These are phyloP conservation scores for Upupa epops DNA, from an alignment of 2,113 vertebrate species.

Conservation along the genomic window DNA sequence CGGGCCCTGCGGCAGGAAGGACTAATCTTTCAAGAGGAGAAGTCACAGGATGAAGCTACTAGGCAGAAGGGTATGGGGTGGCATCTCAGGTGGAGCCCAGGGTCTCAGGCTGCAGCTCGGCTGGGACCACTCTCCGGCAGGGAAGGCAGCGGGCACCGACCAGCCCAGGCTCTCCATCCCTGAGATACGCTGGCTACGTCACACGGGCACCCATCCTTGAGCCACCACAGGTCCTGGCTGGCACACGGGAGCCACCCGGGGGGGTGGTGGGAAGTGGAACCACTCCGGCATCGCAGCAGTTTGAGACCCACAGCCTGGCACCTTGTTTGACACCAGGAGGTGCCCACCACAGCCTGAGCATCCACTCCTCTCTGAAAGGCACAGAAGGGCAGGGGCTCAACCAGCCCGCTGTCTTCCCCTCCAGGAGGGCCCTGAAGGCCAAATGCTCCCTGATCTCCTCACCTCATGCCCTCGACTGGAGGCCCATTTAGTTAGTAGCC, in stretches of 20 bases:
- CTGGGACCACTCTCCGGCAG: neutral
- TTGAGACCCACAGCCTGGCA: neutral
- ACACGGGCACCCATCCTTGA: neutral
- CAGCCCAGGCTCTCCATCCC: neutral
- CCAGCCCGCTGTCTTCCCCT: too few species aligned
- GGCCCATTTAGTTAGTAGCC: neutral
- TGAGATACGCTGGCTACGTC: neutral
- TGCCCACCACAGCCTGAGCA: neutral
- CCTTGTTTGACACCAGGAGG: neutral
- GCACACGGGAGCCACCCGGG: neutral
- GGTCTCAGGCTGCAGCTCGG: neutral
- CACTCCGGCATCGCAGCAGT: neutral
- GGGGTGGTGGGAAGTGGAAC: neutral
- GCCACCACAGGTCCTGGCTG: neutral
- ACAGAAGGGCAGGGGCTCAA: too few species aligned
- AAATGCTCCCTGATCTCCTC: neutral
- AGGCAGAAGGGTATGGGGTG: fast-evolving
- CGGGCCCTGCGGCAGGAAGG: neutral
- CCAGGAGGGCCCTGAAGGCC: neutral
- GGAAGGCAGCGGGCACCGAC: neutral
- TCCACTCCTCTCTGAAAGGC: too few species aligned
- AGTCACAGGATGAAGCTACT: neutral
- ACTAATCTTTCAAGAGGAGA: neutral
- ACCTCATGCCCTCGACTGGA: neutral
- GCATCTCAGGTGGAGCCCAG: neutral